These are phyloP conservation scores for Campylomormyrus tamandua DNA, from an alignment of 2,113 vertebrate species.

Conservation along the genomic window DNA sequence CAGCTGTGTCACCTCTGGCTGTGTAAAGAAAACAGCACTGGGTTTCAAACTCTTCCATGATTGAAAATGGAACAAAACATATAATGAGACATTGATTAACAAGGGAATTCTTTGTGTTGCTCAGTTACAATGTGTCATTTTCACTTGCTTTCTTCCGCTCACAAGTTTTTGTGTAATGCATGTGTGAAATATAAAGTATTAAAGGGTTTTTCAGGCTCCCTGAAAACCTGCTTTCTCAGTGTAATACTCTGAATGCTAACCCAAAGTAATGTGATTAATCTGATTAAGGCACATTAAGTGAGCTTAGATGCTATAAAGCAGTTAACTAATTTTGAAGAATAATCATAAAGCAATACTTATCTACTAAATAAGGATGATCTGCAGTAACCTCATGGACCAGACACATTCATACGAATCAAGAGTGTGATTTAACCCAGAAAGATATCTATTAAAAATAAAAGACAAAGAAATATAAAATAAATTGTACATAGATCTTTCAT, in stretches of 20 bases:
- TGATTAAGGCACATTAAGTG: neutral
- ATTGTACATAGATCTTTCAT: neutral
- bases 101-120: neutral
- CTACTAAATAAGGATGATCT: neutral
- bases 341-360: neutral
- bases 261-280: neutral
- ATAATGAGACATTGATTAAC: slow-evolving; percentile 10
- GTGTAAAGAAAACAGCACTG: neutral
- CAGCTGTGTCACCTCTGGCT: neutral
- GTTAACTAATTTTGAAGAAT: neutral
- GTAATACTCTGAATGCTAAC: neutral
- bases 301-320: neutral
- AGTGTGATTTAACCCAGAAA: neutral
- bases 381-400: neutral
- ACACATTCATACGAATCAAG: neutral
- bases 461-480: neutral
- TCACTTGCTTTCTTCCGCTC: neutral
- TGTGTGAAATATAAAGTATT: neutral
- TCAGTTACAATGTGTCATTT: neutral
- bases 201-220: neutral
- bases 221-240: neutral
- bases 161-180: neutral
- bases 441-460: neutral
- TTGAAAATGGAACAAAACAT: slow-evolving; percentile 4
- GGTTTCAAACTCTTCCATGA: neutral